Evolutionary conservation across 2,888 invertebrate species (phyloP).

Genomic region (Lepidochrysops patricia): DNA sequence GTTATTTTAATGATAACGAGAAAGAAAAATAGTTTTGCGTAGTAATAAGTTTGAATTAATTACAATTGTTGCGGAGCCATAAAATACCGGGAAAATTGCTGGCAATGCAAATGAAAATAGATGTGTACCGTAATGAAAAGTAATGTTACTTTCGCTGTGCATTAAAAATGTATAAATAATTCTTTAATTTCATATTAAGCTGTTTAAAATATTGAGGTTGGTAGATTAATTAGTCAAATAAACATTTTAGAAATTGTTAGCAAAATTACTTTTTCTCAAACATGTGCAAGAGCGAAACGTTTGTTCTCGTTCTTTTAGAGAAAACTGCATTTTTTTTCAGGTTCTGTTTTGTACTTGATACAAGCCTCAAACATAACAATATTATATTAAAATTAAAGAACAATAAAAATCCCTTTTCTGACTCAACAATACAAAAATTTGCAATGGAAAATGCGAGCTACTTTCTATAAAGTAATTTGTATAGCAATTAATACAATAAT

Average conservation of each 20-base stretch:
- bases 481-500: no score
- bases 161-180: background rate
- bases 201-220: background rate
- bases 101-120: background rate
- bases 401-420: no score
- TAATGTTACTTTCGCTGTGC: slow-evolving; percentile 7
- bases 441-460: no score
- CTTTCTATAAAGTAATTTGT: no score
- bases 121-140: background rate
- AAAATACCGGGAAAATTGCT: background rate
- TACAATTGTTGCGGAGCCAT: background rate
- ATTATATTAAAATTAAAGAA: background rate
- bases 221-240: background rate
- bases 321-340: background rate
- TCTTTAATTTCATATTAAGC: background rate
- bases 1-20: background rate
- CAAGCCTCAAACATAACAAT: background rate
- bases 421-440: no score
- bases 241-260: background rate
- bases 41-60: background rate
- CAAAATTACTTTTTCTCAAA: background rate
- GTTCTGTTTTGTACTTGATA: background rate
- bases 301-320: background rate
- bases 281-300: background rate
- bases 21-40: background rate